phyloP scores from a whole-genome alignment of 2,113 vertebrate genomes.

The Antechinus flavipes region DNA sequence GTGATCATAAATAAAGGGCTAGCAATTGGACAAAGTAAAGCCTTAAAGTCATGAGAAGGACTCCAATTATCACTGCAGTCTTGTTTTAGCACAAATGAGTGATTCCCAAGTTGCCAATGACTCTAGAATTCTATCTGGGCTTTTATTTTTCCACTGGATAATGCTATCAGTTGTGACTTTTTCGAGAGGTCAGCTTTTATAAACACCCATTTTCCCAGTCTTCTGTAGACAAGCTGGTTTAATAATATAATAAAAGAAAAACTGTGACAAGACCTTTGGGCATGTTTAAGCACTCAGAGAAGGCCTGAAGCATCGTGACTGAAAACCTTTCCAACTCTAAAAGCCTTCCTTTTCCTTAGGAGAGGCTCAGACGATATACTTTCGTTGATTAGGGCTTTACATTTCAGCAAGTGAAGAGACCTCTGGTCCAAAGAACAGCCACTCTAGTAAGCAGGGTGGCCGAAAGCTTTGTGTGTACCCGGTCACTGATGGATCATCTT shows the following conservation, averaged over 20 bases:
- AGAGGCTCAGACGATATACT: neutral
- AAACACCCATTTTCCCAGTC: neutral
- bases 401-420: neutral
- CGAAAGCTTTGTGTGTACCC: neutral
- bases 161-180: neutral
- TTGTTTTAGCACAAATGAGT: conserved; percentile 37
- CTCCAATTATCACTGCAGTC: neutral
- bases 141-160: neutral
- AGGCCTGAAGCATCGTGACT: accelerated
- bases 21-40: neutral
- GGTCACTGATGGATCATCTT: conserved; percentile 13
- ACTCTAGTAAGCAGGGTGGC: neutral
- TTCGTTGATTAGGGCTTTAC: neutral
- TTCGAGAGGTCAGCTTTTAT: neutral
- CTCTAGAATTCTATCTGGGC: neutral
- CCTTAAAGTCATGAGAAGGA: neutral
- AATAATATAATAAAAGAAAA: neutral
- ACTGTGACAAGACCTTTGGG: conserved; percentile 1
- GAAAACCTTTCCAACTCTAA: neutral
- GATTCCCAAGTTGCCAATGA: conserved; percentile 2
- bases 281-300: neutral
- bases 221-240: neutral
- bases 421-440: neutral
- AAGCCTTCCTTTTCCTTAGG: neutral
- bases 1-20: neutral